Conservation (phyloP, 1,140 invertebrate genomes). For the silkworm (Bombyx mori) region ASM3026992v2 NC_085129.1:11319001-11319500, state of each 20-base stretch:
- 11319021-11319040: no score
- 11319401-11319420: no score
- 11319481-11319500: no score
- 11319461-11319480: no score
- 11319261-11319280: neutral
- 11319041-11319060: no score
- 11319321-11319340: no score
- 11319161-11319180: conserved; percentile 27
- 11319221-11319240: conserved; percentile 49
- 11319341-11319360: no score
- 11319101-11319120: conserved; percentile 36
- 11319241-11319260: conserved; percentile 19
- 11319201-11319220: conserved; percentile 43
- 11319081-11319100: conserved; percentile 20
- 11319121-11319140: conserved; percentile 34
- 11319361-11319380: no score
- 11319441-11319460: no score
- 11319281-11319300: neutral
- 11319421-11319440: no score
- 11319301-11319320: neutral
- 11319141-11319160: conserved; percentile 42
- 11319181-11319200: conserved; percentile 49
- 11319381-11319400: no score
- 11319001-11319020: no score
- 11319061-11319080: conserved; percentile 16